Evolutionary conservation across 2,113 vertebrate genomes (phyloP).

Genomic region (Passer domesticus): DNA sequence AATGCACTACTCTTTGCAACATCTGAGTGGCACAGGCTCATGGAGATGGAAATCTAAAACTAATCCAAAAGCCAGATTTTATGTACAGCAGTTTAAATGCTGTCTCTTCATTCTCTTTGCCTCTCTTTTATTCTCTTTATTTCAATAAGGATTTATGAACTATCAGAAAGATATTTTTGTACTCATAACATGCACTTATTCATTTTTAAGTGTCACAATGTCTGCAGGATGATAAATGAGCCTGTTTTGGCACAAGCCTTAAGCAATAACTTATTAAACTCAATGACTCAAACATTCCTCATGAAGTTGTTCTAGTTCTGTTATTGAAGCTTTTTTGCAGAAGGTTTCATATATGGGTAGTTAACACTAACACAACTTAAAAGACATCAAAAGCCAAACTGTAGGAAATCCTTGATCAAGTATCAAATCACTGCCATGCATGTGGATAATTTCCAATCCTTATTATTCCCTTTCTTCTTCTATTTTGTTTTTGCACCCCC

Average conservation of each 20-base stretch:
- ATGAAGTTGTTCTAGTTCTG: slow-evolving; percentile 49
- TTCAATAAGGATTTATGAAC: slow-evolving; percentile 64
- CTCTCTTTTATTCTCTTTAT: slow-evolving; percentile 48
- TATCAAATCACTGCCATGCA: not conserved
- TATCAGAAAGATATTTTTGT: slow-evolving; percentile 63
- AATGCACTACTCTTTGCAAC: not conserved
- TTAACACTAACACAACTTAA: not conserved
- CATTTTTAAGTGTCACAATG: slow-evolving; percentile 59
- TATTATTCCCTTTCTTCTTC: not conserved
- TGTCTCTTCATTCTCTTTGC: not conserved
- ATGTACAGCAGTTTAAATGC: not conserved
- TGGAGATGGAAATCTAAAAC: slow-evolving; percentile 28
- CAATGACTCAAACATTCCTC: slow-evolving; percentile 72
- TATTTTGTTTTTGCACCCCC: not conserved
- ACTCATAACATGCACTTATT: slow-evolving; percentile 45
- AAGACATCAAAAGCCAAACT: not conserved
- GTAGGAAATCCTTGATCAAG: slow-evolving; percentile 22
- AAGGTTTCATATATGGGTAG: slow-evolving; percentile 15
- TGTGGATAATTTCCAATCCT: not conserved
- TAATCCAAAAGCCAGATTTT: slow-evolving; percentile 55
- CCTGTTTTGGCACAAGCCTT: slow-evolving; percentile 60
- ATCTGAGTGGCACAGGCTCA: not conserved
- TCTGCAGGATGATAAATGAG: slow-evolving; percentile 62
- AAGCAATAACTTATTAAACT: slow-evolving; percentile 70
- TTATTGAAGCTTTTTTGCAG: slow-evolving; percentile 60